Base-by-base conservation (phyloP, 1,140 invertebrate species). In the Dysdera silvatica region DNA sequence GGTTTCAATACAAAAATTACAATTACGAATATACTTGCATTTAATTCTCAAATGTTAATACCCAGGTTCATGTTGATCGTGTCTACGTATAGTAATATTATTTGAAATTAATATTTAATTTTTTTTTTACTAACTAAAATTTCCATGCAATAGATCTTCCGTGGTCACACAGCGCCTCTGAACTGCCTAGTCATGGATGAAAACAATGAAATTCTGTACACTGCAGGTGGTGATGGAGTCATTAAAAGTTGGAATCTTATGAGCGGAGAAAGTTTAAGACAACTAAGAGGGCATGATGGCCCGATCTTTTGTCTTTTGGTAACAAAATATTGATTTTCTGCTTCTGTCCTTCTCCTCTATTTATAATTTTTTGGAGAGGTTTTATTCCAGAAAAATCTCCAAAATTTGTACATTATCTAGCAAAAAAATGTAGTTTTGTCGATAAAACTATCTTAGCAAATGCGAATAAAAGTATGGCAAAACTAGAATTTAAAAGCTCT, bases 261-360 rank as follows among this genome's bases (percentile, higher is more conserved):
- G 16, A 77, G 73, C 10, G 81, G 79, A 10, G 75, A 70, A 26
- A 41, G 48, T n/a, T 10, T 74, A 23, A 66, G 77, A 62, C 53
- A 74, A 7, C 79, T 82, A 57, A 73, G 73, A 31, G 81, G 79
- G 5, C 81, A 82, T 66, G 73, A 77, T 45, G 76, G 74, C 5
- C 72, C 80, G 8, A 74, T 82, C 16, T 76, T 81, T n/a, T 79
- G 76, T 62, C 71, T 82, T 65, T 69, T 77, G 68, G 77, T 79
- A 68, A 69, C 69, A 54, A 79, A 32, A 35, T 32, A 45, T 8
- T n/a, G n/a, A n/a, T n/a, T n/a, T n/a, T n/a, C n/a, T n/a, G n/a
- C n/a, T n/a, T n/a, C n/a, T n/a, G n/a, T n/a, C n/a, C n/a, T n/a
- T n/a, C n/a, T n/a, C n/a, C n/a, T n/a, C n/a, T n/a, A n/a, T n/a